Conservation (phyloP, 2,888 invertebrate genomes). For the Leucoma salicis region DNA sequence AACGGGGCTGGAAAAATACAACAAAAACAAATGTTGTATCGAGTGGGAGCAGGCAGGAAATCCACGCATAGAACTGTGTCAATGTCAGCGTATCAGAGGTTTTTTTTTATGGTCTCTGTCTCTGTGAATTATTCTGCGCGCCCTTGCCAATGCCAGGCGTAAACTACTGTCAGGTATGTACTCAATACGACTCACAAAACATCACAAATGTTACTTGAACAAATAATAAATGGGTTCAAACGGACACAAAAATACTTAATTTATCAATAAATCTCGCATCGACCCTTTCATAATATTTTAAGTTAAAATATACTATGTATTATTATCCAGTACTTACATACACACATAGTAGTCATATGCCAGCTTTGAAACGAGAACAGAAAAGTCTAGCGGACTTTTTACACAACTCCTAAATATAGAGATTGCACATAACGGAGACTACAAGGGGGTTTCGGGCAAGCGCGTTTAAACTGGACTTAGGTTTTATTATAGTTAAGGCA, state of each 20-base stretch:
- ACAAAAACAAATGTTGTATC: constrained; percentile 52
- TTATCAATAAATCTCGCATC: too few species aligned
- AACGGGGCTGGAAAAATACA: constrained; percentile 46
- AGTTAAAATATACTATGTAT: too few species aligned
- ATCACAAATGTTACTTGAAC: constrained; percentile 28
- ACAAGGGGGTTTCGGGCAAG: too few species aligned
- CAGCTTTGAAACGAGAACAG: too few species aligned
- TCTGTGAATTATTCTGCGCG: constrained; percentile 38
- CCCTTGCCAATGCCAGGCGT: constrained; percentile 23
- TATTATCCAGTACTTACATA: too few species aligned
- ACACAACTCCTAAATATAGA: too few species aligned
- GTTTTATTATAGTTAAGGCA: too few species aligned
- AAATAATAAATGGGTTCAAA: constrained; percentile 20
- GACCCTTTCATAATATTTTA: too few species aligned
- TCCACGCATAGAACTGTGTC: constrained; percentile 66
- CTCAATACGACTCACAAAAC: constrained; percentile 23
- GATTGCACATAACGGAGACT: too few species aligned
- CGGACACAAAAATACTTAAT: constrained; percentile 8
- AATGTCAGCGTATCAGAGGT: constrained; percentile 65
- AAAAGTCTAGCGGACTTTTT: too few species aligned
- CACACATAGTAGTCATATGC: too few species aligned
- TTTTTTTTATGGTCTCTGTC: constrained; percentile 40
- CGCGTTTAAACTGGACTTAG: too few species aligned
- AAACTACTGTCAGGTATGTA: constrained; percentile 18
- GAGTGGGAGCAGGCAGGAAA: constrained; percentile 54